Evolutionary conservation across 2,888 invertebrate genomes (phyloP), one percentile per base, ranked within the genome.

Genomic region (Barypeithes pellucidus): DNA sequence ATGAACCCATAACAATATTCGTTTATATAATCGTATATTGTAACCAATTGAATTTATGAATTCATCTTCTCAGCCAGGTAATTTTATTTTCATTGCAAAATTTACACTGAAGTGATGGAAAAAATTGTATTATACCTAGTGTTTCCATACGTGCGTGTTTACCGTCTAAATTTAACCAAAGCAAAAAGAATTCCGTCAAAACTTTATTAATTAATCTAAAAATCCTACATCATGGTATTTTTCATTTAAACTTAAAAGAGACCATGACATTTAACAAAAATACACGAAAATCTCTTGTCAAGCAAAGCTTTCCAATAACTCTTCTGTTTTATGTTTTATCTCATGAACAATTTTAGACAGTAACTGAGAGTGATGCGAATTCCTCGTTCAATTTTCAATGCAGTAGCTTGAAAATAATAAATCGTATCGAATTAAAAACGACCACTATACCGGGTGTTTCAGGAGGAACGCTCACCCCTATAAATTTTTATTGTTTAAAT

Each of bases 241-340:
- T 72, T 67, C 71, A 16, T n/a, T 47, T 36, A 33, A 67, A 39
- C 16, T 39, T 52, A 52, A 60, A 71, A 70, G 41, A 24, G 12
- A 39, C 11, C 33, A 47, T n/a, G 63, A 12, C 47, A 12, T 66
- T 54, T 33, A 59, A 60, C 66, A 52, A 52, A 66, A 71, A 50
- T 67, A 67, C 20, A 50, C 66, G 47, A 61, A 72, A 67, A 72
- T 67, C 66, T 39, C 29, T 54, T 67, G 57, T 62, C 62, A 67
- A 67, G 57, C 54, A 57, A 41, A 24, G 52, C 66, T 60, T 47
- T 66, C 22, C 33, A 29, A 66, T 66, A 72, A 67, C 62, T 72
- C 67, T 66, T 59, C 69, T 54, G 62, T 69, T 69, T 68, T 52
- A 62, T 54, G 69, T 69, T 69, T 68, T 52, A 63, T 70, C 24